Percentiles rank a stretch among this genome's conserved stretches.
phyloP scores from a whole-genome alignment of 2,113 vertebrate genomes.

The Lipophrys pholis region DNA sequence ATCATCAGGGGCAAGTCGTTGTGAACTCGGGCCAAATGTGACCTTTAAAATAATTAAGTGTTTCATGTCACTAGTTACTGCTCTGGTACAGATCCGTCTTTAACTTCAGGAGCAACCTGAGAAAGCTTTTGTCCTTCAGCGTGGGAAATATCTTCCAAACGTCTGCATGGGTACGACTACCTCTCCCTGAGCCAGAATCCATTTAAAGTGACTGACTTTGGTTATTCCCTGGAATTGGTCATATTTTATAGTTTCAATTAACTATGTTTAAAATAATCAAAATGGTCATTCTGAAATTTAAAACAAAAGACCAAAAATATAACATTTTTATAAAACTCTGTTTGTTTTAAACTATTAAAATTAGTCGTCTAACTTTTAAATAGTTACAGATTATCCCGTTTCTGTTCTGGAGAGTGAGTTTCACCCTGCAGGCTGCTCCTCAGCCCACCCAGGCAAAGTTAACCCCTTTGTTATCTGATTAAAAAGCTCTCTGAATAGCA shows the following conservation, averaged over 20 bases:
- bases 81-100: background rate
- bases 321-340: background rate
- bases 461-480: constrained; percentile 84
- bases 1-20: constrained; percentile 8
- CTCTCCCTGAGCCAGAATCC: background rate
- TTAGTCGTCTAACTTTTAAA: background rate
- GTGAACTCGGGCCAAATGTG: constrained; percentile 41
- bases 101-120: background rate
- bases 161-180: background rate
- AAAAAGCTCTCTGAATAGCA: constrained; percentile 78
- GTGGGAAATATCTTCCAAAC: background rate
- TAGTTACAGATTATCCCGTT: background rate
- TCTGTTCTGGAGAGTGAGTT: constrained; percentile 12
- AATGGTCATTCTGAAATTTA: background rate
- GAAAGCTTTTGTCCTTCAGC: background rate
- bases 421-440: constrained; percentile 41
- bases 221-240: too few species aligned
- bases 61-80: constrained; percentile 1
- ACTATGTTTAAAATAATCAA: background rate
- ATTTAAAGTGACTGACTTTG: too few species aligned
- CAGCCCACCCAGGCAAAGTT: constrained; percentile 82
- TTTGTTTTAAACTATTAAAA: background rate
- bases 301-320: background rate
- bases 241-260: too few species aligned
- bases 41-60: constrained; percentile 6